Evolutionary conservation across 2,113 vertebrate species (phyloP), one percentile per base, ranked within the genome.

Genomic region (Bufo bufo): DNA sequence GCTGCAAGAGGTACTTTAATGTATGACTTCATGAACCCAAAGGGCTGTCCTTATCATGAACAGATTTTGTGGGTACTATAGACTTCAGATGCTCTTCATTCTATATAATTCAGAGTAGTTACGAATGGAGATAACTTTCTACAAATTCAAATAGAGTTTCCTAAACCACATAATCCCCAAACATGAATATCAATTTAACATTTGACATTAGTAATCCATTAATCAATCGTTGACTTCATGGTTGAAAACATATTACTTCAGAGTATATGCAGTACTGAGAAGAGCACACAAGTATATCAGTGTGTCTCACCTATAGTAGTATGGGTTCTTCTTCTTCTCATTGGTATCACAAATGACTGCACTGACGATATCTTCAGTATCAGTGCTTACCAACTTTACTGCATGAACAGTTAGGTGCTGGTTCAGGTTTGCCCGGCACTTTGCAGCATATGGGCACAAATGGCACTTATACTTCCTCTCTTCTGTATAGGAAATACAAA

Each of bases 401-500:
- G 98, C 98, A 92, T 99, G 98, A 92, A 99, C 97, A 3, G 97
- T 98, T 94, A 99, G 94, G 94, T 99, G 98, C 95, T 99, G 98
- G 96, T 99, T 99, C 92, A 99, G 96, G 92, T 99, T 99, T 83
- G 98, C 98, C 90, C 97, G 96, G 95, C 98, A 99, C 95, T 99
- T 99, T 92, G 98, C 98, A 93, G 98, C 97, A 43, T 99, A 99
- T 89, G 98, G 97, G 96, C 98, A 99, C 96, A 99, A 94, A 94
- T 99, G 98, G 96, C 98, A 99, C 95, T 98, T 99, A 94, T 99
- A 99, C 93, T 98, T 99, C 96, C 98, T 97, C 93, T 99, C 98
- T 89, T 99, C 98, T 99, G 96, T 11, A 87, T 89, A 59, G 69
- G 74, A 65, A 20, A 58, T 45, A 77, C 9, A 85, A 50, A 77